phyloP scores from a whole-genome alignment of 2,888 invertebrate genomes.

The Diplolepis rosae region DNA sequence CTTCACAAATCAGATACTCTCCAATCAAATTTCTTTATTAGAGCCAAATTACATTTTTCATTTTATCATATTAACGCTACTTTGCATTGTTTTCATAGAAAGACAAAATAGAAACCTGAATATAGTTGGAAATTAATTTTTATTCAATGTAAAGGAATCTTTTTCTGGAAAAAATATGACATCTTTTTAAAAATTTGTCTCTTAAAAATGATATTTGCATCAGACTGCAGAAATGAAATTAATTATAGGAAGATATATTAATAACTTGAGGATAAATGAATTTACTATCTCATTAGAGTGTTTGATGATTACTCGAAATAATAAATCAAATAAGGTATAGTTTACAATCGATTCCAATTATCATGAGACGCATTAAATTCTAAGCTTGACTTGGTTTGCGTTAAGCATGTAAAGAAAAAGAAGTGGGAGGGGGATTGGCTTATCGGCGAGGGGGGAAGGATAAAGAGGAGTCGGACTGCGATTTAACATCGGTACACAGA shows the following conservation, averaged over 20 bases:
- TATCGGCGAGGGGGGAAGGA: slow-evolving; percentile 29
- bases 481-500: slow-evolving; percentile 61
- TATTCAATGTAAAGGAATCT: no score
- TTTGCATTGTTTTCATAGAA: no score
- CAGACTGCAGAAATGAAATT: no score
- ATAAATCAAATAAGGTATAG: slow-evolving; percentile 14
- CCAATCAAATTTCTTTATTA: no score
- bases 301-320: not conserved
- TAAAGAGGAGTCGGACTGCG: slow-evolving; percentile 48
- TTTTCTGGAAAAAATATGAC: no score
- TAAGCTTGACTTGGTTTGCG: slow-evolving; percentile 17
- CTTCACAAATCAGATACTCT: no score
- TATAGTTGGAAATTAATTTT: no score
- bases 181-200: no score
- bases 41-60: no score
- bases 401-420: slow-evolving; percentile 8
- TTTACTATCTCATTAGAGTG: slow-evolving; percentile 9
- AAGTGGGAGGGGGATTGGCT: slow-evolving; percentile 38
- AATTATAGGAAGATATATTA: not conserved
- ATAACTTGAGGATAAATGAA: not conserved
- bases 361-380: slow-evolving; percentile 9
- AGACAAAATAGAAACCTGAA: no score
- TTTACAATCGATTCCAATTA: slow-evolving; percentile 29
- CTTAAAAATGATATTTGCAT: no score
- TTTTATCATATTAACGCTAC: no score